These are phyloP conservation scores for Hemaris fuciformis DNA, from an alignment of 2,888 invertebrate genomes.

Conservation along the genomic window DNA sequence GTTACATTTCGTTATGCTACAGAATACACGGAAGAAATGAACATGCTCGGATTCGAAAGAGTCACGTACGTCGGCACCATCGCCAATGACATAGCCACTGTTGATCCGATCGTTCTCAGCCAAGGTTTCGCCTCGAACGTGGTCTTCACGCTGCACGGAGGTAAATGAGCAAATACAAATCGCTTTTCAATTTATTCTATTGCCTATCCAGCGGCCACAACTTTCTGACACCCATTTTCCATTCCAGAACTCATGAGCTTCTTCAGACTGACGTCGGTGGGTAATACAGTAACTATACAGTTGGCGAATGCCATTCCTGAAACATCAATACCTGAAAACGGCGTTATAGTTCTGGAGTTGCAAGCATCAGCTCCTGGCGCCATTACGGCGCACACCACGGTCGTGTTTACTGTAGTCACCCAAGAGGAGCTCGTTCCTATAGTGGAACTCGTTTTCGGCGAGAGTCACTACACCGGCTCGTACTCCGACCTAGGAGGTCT, in stretches of 20 bases:
- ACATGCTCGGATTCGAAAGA: conserved; percentile 24
- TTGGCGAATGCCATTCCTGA: conserved; percentile 17
- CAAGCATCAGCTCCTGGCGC: conserved; percentile 4
- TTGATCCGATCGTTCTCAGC: conserved; percentile 31
- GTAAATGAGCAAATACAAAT: conserved; percentile 10
- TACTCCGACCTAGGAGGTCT: conserved; percentile 26
- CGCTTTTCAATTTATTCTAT: too few relatives aligned
- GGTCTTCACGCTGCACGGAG: conserved; percentile 21
- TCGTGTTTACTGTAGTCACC: conserved; percentile 14
- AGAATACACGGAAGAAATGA: conserved; percentile 19
- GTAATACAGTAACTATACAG: conserved; percentile 17
- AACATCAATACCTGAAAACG: conserved; percentile 25
- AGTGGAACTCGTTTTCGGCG: conserved; percentile 31
- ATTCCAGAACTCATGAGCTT: neutral
- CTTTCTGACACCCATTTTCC: conserved; percentile 2
- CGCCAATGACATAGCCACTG: conserved; percentile 19
- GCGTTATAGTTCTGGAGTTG: conserved; percentile 1
- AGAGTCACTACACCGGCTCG: conserved; percentile 35
- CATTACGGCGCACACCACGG: conserved; percentile 17
- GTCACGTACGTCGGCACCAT: conserved; percentile 32
- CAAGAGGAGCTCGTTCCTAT: neutral
- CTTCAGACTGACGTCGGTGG: conserved; percentile 12
- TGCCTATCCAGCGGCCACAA: too few relatives aligned
- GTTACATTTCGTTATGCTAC: too few relatives aligned
- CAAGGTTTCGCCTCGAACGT: conserved; percentile 34